Conservation (phyloP, 2,113 vertebrate genomes). For the Bos indicus region DNA sequence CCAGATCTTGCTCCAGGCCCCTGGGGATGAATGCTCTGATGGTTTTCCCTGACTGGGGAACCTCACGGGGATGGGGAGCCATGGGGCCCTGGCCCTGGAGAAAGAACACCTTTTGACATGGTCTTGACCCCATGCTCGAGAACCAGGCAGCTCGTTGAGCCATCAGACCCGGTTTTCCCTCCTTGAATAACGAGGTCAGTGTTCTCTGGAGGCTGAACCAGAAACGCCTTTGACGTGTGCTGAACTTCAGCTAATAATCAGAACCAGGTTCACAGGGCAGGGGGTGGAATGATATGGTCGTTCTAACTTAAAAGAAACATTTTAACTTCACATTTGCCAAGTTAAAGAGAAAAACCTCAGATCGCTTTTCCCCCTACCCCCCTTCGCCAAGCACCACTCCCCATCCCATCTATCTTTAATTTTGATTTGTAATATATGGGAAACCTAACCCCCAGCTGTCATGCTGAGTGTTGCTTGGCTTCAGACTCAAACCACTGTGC, state of each 20-base stretch:
- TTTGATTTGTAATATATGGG: neutral
- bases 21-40: rapidly evolving
- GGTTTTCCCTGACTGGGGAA: neutral
- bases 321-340: conserved; percentile 1
- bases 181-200: neutral
- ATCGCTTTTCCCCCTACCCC: rapidly evolving
- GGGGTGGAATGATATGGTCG: conserved; percentile 3
- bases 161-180: neutral
- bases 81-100: neutral
- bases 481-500: neutral
- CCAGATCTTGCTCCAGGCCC: neutral
- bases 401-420: neutral
- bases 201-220: neutral
- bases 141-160: neutral
- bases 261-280: neutral
- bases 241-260: conserved; percentile 27
- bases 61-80: neutral
- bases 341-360: neutral
- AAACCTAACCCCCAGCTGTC: neutral
- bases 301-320: conserved; percentile 25
- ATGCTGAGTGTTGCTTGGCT: neutral
- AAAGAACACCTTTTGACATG: neutral
- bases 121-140: neutral
- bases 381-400: rapidly evolving
- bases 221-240: neutral